Conservation (phyloP, 2,113 vertebrate genomes). For the Sylvia atricapilla region DNA sequence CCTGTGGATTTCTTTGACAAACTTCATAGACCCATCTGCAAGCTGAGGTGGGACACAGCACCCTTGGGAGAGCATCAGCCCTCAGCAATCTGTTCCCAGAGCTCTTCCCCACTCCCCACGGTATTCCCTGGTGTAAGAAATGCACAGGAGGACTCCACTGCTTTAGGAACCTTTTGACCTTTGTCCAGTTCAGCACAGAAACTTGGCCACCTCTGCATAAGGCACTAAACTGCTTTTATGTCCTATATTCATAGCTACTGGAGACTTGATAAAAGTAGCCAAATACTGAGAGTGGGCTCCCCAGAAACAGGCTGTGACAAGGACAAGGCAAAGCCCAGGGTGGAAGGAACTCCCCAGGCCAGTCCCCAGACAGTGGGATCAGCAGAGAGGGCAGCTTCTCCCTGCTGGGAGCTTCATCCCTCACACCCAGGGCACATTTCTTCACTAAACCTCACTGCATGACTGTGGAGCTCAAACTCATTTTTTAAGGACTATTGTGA, state of each 20-base stretch:
- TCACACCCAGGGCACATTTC: neutral
- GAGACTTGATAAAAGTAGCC: neutral
- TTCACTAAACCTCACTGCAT: neutral
- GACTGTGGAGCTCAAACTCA: neutral
- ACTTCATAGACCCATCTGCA: fast-evolving
- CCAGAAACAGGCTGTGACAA: fast-evolving
- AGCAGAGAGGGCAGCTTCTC: neutral
- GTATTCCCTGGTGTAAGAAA: fast-evolving
- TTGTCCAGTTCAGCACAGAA: neutral
- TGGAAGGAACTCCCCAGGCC: neutral
- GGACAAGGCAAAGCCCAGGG: neutral
- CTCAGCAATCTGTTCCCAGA: neutral
- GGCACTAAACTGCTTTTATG: neutral
- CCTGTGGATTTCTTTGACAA: neutral
- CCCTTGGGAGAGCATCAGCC: neutral
- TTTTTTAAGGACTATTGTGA: neutral
- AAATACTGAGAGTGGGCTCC: neutral
- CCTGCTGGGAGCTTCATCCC: neutral
- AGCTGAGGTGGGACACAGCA: neutral
- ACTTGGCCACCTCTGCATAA: neutral
- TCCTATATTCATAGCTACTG: neutral
- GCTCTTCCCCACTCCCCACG: neutral
- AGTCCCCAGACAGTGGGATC: neutral
- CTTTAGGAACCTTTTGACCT: neutral
- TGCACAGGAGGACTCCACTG: fast-evolving